Conservation (phyloP, 2,113 vertebrate genomes). For the Elephantulus edwardii region DNA sequence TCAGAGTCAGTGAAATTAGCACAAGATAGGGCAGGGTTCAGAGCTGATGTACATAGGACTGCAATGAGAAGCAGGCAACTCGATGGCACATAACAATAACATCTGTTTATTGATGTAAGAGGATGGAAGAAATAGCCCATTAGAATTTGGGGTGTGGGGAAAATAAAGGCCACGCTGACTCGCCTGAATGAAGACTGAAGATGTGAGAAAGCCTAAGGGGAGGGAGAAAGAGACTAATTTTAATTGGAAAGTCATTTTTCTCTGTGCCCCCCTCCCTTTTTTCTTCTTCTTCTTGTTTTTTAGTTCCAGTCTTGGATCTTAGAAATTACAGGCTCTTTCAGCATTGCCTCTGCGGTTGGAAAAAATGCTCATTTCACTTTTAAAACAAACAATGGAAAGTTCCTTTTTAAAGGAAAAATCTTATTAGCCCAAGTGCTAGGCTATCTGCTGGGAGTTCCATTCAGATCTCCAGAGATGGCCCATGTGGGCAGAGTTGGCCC, state of each 20-base stretch:
- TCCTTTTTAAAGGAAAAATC: conserved; percentile 78
- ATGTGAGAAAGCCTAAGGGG: conserved; percentile 53
- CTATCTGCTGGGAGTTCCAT: conserved; percentile 46
- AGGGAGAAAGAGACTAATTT: conserved; percentile 48
- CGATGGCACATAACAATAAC: too few relatives aligned
- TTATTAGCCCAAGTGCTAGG: conserved; percentile 74
- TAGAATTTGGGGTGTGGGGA: neutral
- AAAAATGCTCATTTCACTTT: conserved; percentile 82
- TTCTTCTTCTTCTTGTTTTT: conserved; percentile 62
- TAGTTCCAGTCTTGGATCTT: conserved; percentile 74
- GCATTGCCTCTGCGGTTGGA: conserved; percentile 78
- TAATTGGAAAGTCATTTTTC: conserved; percentile 66
- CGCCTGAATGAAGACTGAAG: conserved; percentile 3
- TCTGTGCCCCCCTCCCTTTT: neutral
- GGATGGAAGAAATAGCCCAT: conserved; percentile 8
- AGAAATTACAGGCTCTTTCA: conserved; percentile 80
- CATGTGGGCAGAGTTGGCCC: neutral
- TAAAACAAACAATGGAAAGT: conserved; percentile 83
- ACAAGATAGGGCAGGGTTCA: too few relatives aligned
- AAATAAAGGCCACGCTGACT: neutral
- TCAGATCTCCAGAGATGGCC: neutral
- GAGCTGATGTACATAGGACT: too few relatives aligned
- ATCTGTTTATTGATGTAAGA: neutral
- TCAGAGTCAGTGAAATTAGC: too few relatives aligned
- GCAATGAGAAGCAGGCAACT: too few relatives aligned